A percentile compares a stretch with the other conserved stretches of the same genome.
These are phyloP conservation scores for Albula goreensis DNA, from an alignment of 2,113 vertebrate genomes.

Conservation along the genomic window DNA sequence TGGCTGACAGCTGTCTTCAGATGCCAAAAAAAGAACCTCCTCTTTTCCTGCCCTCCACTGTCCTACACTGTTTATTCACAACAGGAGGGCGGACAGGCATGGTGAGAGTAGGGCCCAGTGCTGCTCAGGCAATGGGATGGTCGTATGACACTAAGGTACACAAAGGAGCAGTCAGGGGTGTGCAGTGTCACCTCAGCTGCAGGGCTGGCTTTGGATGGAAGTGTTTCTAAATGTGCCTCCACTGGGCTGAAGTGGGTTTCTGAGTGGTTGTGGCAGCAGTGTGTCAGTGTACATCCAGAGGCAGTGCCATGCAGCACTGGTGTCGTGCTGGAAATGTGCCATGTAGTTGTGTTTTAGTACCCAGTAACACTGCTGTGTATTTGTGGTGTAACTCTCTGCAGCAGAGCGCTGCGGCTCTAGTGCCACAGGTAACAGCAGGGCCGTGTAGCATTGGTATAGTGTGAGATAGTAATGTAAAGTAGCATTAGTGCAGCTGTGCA, in stretches of 20 bases:
- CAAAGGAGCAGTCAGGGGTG: not conserved
- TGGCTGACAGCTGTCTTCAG: constrained; percentile 60
- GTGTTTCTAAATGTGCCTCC: not conserved
- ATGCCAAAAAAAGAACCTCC: constrained; percentile 60
- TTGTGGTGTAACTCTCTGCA: not conserved
- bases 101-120: not conserved
- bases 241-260: no score
- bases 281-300: no score
- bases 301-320: no score
- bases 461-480: no score
- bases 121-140: not conserved
- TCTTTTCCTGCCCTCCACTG: not conserved
- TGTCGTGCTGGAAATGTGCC: no score
- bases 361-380: no score
- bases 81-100: constrained; percentile 50
- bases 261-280: no score
- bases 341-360: no score
- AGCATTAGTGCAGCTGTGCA: no score
- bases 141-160: not conserved
- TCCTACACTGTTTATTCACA: constrained; percentile 60
- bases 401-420: no score
- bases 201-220: not conserved
- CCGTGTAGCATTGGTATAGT: no score
- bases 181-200: not conserved
- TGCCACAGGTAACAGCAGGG: no score